Evolutionary conservation across 2,113 vertebrate genomes (phyloP).

Genomic region (Thalassarche chlororhynchos): DNA sequence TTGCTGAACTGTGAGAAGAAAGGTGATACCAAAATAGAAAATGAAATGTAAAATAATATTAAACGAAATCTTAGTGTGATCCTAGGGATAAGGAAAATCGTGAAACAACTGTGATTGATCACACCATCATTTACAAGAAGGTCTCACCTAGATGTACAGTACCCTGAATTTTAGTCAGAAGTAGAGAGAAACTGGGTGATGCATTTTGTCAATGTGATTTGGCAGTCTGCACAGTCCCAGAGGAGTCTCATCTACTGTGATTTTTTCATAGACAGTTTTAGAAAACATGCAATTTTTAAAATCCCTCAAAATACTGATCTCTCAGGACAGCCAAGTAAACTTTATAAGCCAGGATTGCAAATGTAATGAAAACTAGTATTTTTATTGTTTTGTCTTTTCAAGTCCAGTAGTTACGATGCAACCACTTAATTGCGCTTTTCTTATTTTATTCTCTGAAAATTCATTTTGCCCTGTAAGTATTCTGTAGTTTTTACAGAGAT

Average conservation of each 20-base stretch:
- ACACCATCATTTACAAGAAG: background rate
- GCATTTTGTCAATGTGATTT: background rate
- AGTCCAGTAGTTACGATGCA: background rate
- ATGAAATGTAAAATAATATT: background rate
- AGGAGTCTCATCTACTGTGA: background rate
- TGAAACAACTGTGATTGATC: background rate
- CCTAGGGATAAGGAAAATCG: background rate
- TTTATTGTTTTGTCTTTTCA: background rate
- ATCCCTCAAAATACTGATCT: background rate
- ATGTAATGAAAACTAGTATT: background rate
- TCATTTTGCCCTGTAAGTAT: background rate
- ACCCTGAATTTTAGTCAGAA: background rate
- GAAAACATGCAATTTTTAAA: background rate
- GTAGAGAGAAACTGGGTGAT: background rate
- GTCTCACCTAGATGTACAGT: background rate
- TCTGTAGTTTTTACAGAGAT: background rate
- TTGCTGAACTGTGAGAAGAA: background rate
- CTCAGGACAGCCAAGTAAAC: background rate
- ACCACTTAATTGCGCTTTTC: background rate
- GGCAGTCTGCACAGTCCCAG: background rate
- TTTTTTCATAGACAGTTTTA: background rate
- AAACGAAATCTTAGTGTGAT: background rate
- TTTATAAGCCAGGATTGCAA: background rate
- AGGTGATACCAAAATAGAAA: background rate
- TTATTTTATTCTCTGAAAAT: background rate